Base-by-base conservation (phyloP, 2,888 invertebrate genomes). In the Brenthis hecate region DNA sequence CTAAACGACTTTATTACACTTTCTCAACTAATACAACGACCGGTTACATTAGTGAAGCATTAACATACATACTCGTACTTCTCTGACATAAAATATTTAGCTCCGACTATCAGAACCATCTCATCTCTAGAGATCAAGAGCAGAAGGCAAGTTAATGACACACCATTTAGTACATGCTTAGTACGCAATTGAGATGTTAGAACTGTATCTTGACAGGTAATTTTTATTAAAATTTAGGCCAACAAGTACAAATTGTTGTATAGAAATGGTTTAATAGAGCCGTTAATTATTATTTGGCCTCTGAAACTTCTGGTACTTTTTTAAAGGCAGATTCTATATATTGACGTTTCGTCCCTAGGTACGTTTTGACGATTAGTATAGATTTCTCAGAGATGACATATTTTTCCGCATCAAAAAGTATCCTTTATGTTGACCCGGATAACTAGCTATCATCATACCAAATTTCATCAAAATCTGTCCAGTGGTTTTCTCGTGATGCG, bases 91-190 rank as follows among this genome's bases (percentile, higher is more conserved):
- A 72, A 73, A 73, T 73, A 73, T 73, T 68, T 64, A 72, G 64
- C 64, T 70, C 63, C 56, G 19, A 63, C 71, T 73, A 73, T 73
- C 71, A 66, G 61, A 66, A 65, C 53, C 57, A 72, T 68, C 66
- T 65, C 65, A 84, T 85, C 80, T 81, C 80, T 81, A 81, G 76
- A 77, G 80, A 82, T 84, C 81, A 80, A 83, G 78, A 80, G 75
- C 77, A 78, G 66, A 63, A 71, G 66, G 80, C 78, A 76, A 76
- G 67, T 70, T 87, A 88, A 87, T 85, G 87, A 88, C 85, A 79
- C 80, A 81, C 81, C 83, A 85, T 88, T 89, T 87, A 87, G 85
- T 83, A 78, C 81, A 78, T 69, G 69, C 64, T 71, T 66, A 71
- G 64, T 69, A 73, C 76, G 36, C 81, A 81, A 88, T 88, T 85